These are phyloP conservation scores for Felis catus DNA, from an alignment of 2,113 vertebrate species.

Conservation along the genomic window F.catus_Fca126_mat1.0 CM031419.1:152725001-152725500, in stretches of 20 bases:
- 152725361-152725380: not conserved
- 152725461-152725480: not conserved
- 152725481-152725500: not conserved
- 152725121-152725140: not conserved
- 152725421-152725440: not conserved
- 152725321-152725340: not conserved
- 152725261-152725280: not conserved
- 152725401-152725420: not conserved
- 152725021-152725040: slow-evolving; percentile 4
- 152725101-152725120: not conserved
- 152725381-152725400: not conserved
- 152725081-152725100: not conserved
- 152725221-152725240: not conserved
- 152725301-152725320: not conserved
- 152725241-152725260: not conserved
- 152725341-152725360: not conserved
- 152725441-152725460: not conserved
- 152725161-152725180: not conserved
- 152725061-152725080: not conserved
- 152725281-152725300: not conserved
- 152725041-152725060: not conserved
- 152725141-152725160: not conserved
- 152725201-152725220: not conserved
- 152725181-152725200: not conserved
- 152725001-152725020: not conserved